phyloP scores from a whole-genome alignment of 1,140 invertebrate species.

The Drosophila tani region DNA sequence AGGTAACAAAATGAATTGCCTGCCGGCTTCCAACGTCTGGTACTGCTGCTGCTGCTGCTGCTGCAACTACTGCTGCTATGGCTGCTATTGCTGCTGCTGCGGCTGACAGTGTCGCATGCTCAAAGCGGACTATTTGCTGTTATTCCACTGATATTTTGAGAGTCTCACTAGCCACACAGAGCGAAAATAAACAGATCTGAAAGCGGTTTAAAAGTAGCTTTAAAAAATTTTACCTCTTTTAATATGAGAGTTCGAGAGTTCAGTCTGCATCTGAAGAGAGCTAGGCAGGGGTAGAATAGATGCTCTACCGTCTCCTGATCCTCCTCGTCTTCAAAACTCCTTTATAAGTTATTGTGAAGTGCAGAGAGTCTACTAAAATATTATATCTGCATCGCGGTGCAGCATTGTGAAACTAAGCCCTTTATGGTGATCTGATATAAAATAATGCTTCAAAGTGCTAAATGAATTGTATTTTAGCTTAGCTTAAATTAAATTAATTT shows the following conservation, averaged over 20 bases:
- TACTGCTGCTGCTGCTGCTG: conserved; percentile 19
- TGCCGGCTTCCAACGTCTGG: conserved; percentile 38
- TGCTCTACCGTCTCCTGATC: too few relatives aligned
- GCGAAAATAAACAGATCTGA: background rate
- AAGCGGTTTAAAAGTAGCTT: background rate
- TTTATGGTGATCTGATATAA: background rate
- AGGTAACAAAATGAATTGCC: conserved; percentile 83
- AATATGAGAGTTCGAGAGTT: background rate
- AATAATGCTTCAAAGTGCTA: background rate
- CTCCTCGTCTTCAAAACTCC: background rate
- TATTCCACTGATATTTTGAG: conserved; percentile 82
- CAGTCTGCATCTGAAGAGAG: too few relatives aligned
- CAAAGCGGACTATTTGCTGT: conserved; percentile 82
- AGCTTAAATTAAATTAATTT: too few relatives aligned
- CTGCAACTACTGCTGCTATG: conserved; percentile 14
- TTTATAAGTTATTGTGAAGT: too few relatives aligned
- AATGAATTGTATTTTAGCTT: background rate
- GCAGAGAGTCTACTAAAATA: too few relatives aligned
- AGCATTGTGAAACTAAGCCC: too few relatives aligned
- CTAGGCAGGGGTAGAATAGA: too few relatives aligned
- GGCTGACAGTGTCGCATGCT: conserved; percentile 81
- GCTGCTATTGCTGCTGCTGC: conserved; percentile 48
- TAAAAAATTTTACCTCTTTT: background rate
- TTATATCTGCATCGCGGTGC: too few relatives aligned
- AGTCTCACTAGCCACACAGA: conserved; percentile 47